Evolutionary conservation across 2,113 vertebrate species (phyloP).

Genomic region (Empidonax alnorum): DNA sequence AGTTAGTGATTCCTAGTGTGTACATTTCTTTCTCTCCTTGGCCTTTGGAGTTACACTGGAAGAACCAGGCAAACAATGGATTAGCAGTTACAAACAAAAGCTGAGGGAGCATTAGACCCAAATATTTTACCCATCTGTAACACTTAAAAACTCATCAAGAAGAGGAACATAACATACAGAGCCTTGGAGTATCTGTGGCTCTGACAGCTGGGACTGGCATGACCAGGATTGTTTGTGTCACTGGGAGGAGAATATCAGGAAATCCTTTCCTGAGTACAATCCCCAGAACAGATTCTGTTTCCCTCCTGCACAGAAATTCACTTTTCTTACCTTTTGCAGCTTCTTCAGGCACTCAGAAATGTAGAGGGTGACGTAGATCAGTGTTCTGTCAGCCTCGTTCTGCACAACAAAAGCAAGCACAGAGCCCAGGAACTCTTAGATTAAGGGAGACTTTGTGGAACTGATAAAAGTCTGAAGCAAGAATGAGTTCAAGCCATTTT

Average conservation of each 20-base stretch:
- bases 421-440: background rate
- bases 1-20: slow-evolving; percentile 95
- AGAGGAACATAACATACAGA: background rate
- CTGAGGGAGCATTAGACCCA: background rate
- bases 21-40: slow-evolving; percentile 99
- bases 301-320: background rate
- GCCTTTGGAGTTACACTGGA: slow-evolving; percentile 92
- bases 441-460: background rate
- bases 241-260: background rate
- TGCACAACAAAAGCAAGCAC: slow-evolving; percentile 61
- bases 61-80: slow-evolving; percentile 6
- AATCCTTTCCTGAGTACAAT: background rate
- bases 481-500: background rate
- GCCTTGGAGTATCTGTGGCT: background rate
- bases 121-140: background rate
- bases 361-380: slow-evolving; percentile 97
- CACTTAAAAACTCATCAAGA: background rate
- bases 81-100: background rate
- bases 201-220: background rate
- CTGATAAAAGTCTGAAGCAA: background rate
- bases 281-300: background rate
- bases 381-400: slow-evolving; percentile 97
- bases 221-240: background rate
- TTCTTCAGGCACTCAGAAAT: slow-evolving; percentile 98
- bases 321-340: slow-evolving; percentile 89